Evolutionary conservation across 2,113 vertebrate species (phyloP).

Genomic region (Labeo catla): DNA sequence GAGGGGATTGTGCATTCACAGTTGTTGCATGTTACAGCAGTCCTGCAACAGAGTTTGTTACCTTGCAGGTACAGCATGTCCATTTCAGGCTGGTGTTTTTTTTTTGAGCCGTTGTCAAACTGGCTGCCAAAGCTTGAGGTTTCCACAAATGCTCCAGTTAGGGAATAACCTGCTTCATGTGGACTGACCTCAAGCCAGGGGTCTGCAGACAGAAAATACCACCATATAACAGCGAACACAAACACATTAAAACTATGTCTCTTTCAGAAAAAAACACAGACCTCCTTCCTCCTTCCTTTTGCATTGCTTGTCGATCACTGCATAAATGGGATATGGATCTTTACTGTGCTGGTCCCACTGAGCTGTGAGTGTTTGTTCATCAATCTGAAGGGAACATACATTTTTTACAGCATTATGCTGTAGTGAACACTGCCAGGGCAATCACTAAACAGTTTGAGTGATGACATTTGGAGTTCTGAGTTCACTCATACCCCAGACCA

Average conservation of each 20-base stretch:
- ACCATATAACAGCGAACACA: not conserved
- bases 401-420: not conserved
- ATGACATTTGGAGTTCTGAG: not conserved
- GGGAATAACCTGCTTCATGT: constrained; percentile 51
- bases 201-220: not conserved
- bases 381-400: constrained; percentile 24
- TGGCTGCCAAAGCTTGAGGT: constrained; percentile 6
- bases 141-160: constrained; percentile 45
- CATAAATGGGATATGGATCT: constrained; percentile 51
- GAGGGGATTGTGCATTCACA: too few species aligned
- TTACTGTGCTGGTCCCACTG: not conserved
- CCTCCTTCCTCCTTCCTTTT: not conserved
- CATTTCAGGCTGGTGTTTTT: constrained; percentile 20
- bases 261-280: not conserved
- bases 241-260: not conserved
- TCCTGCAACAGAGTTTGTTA: not conserved
- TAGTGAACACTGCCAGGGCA: not conserved
- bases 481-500: too few species aligned
- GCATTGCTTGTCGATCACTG: constrained; percentile 14
- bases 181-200: constrained; percentile 53
- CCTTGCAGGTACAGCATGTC: constrained; percentile 60
- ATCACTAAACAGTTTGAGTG: not conserved
- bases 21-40: not conserved
- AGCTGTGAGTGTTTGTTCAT: constrained; percentile 10
- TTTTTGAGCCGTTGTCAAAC: constrained; percentile 25